phyloP scores from a whole-genome alignment of 2,888 invertebrate genomes.

The Limnephilus lunatus region DNA sequence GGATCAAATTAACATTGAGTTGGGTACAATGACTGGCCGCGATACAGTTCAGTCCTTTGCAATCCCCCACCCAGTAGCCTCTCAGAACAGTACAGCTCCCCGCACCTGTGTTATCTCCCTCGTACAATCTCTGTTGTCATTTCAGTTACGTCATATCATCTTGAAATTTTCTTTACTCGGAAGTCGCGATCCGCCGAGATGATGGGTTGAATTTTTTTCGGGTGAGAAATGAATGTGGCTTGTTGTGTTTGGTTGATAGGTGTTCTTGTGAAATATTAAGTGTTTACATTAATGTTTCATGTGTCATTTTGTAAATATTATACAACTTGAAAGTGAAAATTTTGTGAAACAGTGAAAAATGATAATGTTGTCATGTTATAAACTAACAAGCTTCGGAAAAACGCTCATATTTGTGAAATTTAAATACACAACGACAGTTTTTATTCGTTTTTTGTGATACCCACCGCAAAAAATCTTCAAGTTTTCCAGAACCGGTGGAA shows the following conservation, averaged over 20 bases:
- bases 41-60: slow-evolving; percentile 38
- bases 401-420: too few species aligned
- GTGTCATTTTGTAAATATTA: not conserved
- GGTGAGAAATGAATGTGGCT: not conserved
- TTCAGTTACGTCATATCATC: not conserved
- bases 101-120: not conserved
- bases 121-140: not conserved
- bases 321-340: not conserved
- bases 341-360: too few species aligned
- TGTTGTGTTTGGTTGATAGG: not conserved
- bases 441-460: not conserved
- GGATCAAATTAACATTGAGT: slow-evolving; percentile 54
- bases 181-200: not conserved
- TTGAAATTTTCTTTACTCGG: not conserved
- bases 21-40: slow-evolving; percentile 51
- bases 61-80: not conserved
- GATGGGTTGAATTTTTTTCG: not conserved
- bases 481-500: not conserved
- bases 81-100: not conserved
- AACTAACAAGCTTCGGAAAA: too few species aligned
- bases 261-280: not conserved
- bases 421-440: too few species aligned
- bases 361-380: too few species aligned
- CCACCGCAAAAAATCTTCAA: not conserved
- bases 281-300: not conserved